Conservation (phyloP, 1,140 invertebrate genomes). For the Hirudo medicinalis region DNA sequence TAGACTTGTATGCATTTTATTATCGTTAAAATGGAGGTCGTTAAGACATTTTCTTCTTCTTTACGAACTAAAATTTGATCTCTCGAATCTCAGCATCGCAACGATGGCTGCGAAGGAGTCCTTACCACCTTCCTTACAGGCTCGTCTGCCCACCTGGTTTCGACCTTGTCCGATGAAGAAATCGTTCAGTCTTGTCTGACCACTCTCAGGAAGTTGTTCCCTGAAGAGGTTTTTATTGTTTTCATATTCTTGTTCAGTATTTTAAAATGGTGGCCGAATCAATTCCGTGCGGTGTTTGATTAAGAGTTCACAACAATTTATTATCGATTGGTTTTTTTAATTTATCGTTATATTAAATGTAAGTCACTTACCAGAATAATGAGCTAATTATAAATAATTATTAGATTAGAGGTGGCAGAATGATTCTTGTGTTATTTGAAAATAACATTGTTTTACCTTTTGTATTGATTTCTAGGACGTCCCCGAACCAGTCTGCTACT, state of each 20-base stretch:
- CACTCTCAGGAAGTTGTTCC: conserved; percentile 18
- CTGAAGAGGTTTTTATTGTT: conserved; percentile 18
- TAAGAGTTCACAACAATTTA: not conserved
- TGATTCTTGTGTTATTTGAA: not conserved
- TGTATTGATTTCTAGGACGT: conserved; percentile 28
- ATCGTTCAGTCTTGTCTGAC: conserved; percentile 17
- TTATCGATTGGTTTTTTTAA: conserved; percentile 3
- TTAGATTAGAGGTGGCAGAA: no score
- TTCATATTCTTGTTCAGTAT: not conserved
- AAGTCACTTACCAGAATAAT: no score
- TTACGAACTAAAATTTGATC: no score
- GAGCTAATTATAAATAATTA: no score
- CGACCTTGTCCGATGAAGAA: conserved; percentile 17
- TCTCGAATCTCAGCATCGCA: not conserved
- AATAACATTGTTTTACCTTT: not conserved
- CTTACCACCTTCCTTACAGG: conserved; percentile 18
- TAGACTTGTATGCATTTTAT: no score
- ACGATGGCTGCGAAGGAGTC: not conserved
- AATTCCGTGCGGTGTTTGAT: not conserved
- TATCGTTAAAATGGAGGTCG: no score
- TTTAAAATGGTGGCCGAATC: not conserved
- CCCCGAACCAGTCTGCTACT: conserved; percentile 36
- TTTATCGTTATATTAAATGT: no score
- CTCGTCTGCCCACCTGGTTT: conserved; percentile 14
- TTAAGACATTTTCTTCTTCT: no score